phyloP scores from a whole-genome alignment of 2,113 vertebrate genomes.

The Megalops atlanticus region DNA sequence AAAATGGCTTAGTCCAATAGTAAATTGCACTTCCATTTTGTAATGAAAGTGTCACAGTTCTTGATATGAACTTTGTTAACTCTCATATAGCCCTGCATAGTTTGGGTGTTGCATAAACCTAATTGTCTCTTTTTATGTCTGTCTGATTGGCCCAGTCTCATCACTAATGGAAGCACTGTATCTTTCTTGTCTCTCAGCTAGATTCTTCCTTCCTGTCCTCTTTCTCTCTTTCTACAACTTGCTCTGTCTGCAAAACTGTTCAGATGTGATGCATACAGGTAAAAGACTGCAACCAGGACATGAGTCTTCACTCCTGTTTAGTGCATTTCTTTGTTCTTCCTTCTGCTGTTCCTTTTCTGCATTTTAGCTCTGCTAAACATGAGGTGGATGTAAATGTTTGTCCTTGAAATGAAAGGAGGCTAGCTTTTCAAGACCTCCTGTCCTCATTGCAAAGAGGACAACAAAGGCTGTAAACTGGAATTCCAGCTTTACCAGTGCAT shows the following conservation, averaged over 20 bases:
- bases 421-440: not conserved
- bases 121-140: not conserved
- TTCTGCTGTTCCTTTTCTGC: slow-evolving; percentile 24
- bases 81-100: not conserved
- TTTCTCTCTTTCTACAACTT: slow-evolving; percentile 55
- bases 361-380: too few relatives aligned
- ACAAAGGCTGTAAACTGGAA: not conserved
- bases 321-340: slow-evolving; percentile 13
- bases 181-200: slow-evolving; percentile 65
- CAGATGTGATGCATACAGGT: slow-evolving; percentile 59
- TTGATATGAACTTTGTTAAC: not conserved
- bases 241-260: slow-evolving; percentile 52
- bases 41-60: not conserved
- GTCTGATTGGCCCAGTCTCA: slow-evolving; percentile 28
- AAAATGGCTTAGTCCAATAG: not conserved
- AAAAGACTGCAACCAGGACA: slow-evolving; percentile 10
- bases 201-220: slow-evolving; percentile 49
- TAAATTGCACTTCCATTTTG: not conserved
- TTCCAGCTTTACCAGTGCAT: not conserved
- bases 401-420: not conserved
- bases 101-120: not conserved
- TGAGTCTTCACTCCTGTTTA: not conserved
- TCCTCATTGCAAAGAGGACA: not conserved
- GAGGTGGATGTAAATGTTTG: too few relatives aligned
- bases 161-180: slow-evolving; percentile 65